A percentile compares a stretch with the other conserved stretches of the same genome.
These are phyloP conservation scores for Agraylea sexmaculata DNA, from an alignment of 1,140 invertebrate genomes.

Conservation along the genomic window DNA sequence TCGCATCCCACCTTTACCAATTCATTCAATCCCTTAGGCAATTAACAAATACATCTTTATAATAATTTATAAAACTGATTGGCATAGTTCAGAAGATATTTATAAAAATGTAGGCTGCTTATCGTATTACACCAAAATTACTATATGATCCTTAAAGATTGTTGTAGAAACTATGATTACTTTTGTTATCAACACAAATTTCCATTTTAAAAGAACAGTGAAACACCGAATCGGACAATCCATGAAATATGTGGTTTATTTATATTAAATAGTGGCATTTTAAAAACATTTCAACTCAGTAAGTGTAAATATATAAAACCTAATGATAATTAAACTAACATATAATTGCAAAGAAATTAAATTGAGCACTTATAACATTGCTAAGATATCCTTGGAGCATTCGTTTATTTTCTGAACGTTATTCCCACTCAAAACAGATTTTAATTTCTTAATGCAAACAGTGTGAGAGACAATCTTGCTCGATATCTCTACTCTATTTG, in stretches of 20 bases:
- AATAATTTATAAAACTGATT: too few relatives aligned
- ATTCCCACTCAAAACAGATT: slow-evolving; percentile 16
- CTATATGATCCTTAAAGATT: too few relatives aligned
- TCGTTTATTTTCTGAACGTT: slow-evolving; percentile 25
- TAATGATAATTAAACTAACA: background rate
- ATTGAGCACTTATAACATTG: slow-evolving; percentile 34
- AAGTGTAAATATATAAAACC: background rate
- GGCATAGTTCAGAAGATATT: too few relatives aligned
- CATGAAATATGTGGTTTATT: background rate
- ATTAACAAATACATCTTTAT: too few relatives aligned
- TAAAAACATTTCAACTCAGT: background rate
- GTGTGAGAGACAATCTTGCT: slow-evolving; percentile 28
- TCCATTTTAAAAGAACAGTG: too few relatives aligned
- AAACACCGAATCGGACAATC: too few relatives aligned
- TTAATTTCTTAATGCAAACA: slow-evolving; percentile 27
- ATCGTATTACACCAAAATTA: too few relatives aligned
- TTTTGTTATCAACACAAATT: too few relatives aligned
- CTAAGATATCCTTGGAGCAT: slow-evolving; percentile 32
- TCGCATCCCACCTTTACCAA: too few relatives aligned
- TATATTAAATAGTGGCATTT: background rate
- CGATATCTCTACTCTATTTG: slow-evolving; percentile 30
- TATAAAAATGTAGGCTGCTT: too few relatives aligned
- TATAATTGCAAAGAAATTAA: background rate
- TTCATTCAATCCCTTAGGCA: too few relatives aligned
- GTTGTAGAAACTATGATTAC: too few relatives aligned